Percentiles rank a stretch among this genome's conserved stretches.
Evolutionary conservation across 2,888 invertebrate species (phyloP).

Genomic region (Petrolisthes manimaculis): DNA sequence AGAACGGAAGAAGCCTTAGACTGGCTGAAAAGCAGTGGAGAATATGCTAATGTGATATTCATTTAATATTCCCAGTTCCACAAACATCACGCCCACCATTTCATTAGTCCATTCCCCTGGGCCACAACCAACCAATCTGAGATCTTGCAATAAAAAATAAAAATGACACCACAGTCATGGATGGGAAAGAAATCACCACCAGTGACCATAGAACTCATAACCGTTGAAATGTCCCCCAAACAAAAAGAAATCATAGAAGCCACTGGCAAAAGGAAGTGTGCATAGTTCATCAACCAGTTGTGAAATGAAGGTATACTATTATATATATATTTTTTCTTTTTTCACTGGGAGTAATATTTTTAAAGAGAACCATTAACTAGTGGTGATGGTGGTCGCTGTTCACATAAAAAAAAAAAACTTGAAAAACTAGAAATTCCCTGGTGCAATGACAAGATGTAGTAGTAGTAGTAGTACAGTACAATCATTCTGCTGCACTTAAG

Average conservation of each 20-base stretch:
- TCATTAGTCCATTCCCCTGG: constrained; percentile 3
- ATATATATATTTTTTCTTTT: no score
- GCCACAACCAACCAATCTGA: constrained; percentile 42
- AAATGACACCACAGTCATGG: constrained; percentile 35
- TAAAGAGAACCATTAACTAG: constrained; percentile 17
- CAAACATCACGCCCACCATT: neutral
- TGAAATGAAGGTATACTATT: constrained; percentile 16
- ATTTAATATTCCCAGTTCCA: neutral
- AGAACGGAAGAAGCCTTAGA: no score
- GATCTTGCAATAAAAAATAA: constrained; percentile 25
- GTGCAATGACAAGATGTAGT: constrained; percentile 39
- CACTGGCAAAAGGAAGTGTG: constrained; percentile 48
- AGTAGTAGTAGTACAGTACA: constrained; percentile 26
- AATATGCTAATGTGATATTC: neutral
- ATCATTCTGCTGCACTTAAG: neutral
- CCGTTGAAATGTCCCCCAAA: constrained; percentile 26
- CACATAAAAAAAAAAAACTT: constrained; percentile 30
- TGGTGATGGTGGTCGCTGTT: neutral
- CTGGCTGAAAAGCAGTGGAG: no score
- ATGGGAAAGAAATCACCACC: constrained; percentile 20
- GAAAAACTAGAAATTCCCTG: constrained; percentile 42
- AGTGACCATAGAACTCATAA: constrained; percentile 38
- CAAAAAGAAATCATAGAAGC: constrained; percentile 26
- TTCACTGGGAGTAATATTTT: constrained; percentile 1
- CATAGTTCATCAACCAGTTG: constrained; percentile 36